Conservation (phyloP, 2,113 vertebrate species). For the Rhipidura dahli region DNA sequence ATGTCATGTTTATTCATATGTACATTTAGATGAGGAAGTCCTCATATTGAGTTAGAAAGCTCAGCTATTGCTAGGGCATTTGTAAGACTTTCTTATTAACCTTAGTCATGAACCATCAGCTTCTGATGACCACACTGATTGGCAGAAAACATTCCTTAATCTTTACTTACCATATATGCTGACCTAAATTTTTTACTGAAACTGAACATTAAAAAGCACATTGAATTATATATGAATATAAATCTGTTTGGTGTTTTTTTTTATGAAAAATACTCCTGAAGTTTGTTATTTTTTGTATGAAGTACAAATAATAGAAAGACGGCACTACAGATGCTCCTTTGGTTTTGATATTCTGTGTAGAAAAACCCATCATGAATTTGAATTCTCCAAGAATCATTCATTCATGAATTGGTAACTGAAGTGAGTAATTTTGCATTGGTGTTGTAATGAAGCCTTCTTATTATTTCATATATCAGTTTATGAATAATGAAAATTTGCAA, state of each 20-base stretch:
- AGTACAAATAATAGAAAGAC: background rate
- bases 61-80: background rate
- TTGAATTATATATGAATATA: background rate
- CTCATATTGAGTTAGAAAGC: background rate
- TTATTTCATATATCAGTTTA: background rate
- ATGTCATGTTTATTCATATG: background rate
- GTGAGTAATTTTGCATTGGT: background rate
- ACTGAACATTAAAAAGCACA: background rate
- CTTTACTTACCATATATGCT: background rate
- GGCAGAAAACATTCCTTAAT: background rate
- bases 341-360: background rate
- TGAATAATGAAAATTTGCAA: background rate
- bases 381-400: background rate
- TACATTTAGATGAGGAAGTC: background rate
- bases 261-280: background rate
- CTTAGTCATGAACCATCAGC: background rate
- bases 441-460: background rate
- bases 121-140: background rate
- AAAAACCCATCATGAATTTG: background rate
- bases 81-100: background rate
- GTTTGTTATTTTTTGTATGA: background rate
- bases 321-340: background rate
- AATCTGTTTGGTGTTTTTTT: background rate
- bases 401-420: background rate
- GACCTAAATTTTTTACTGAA: background rate